Conservation (phyloP, 2,797 vertebrate genomes). For the Phrynocephalus forsythii region DNA sequence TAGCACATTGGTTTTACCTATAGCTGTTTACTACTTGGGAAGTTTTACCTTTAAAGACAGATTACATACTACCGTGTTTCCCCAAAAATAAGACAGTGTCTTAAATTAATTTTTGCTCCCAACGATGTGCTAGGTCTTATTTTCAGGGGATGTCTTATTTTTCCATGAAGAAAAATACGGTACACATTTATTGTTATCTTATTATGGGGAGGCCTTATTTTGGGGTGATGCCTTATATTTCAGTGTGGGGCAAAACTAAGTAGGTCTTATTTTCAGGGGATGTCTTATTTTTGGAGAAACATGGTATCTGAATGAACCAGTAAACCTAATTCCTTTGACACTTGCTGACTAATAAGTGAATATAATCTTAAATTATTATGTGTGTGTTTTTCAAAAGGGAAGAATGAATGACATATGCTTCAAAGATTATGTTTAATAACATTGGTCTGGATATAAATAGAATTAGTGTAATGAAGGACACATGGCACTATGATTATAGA, state of each 20-base stretch:
- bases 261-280: no score
- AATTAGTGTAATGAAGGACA: neutral
- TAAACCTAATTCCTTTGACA: slow-evolving; percentile 8
- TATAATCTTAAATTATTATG: neutral
- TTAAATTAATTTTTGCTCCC: no score
- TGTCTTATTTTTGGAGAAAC: no score
- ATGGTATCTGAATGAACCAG: neutral
- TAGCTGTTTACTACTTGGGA: neutral
- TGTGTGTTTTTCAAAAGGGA: neutral
- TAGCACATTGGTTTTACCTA: neutral
- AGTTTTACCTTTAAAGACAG: neutral
- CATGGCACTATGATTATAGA: neutral
- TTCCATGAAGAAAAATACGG: no score
- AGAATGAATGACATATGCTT: neutral
- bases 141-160: no score
- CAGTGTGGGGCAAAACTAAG: no score
- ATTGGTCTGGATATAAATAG: neutral
- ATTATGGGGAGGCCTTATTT: no score
- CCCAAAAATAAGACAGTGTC: no score
- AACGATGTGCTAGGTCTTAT: no score
- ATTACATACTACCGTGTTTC: neutral
- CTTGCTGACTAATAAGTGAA: neutral
- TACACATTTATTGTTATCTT: no score
- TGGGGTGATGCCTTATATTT: no score
- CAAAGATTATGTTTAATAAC: neutral